Evolutionary conservation across 2,888 invertebrate genomes (phyloP).

Genomic region (Stenichneumon culpator): DNA sequence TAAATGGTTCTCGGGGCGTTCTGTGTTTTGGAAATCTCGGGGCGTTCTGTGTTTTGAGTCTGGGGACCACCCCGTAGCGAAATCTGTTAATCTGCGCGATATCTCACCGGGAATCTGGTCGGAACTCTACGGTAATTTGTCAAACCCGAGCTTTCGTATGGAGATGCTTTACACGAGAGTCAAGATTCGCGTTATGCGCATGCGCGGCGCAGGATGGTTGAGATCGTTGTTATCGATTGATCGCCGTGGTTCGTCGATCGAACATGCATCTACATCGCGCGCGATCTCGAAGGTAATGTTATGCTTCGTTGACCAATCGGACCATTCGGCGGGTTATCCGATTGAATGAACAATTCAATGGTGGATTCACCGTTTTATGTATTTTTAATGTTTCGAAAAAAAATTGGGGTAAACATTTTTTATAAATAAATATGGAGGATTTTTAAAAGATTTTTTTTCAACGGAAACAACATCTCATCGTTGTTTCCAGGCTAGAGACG

Average conservation of each 20-base stretch:
- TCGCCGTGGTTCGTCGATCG: conserved; percentile 23
- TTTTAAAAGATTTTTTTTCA: too few species aligned
- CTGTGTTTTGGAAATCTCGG: too few species aligned
- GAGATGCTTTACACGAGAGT: too few species aligned
- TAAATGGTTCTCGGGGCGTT: conserved; percentile 22
- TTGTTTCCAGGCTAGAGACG: conserved; percentile 8
- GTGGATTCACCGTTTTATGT: too few species aligned
- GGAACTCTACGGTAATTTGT: conserved; percentile 76
- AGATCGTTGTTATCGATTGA: conserved; percentile 38
- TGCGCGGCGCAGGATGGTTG: not conserved
- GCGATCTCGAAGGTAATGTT: not conserved
- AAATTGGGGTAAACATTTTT: too few species aligned
- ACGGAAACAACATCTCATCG: not conserved
- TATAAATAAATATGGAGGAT: too few species aligned
- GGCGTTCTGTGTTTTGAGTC: conserved; percentile 69
- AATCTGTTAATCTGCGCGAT: conserved; percentile 65
- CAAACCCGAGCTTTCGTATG: conserved; percentile 67
- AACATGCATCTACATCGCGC: not conserved
- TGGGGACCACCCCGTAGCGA: conserved; percentile 74
- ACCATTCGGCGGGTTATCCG: too few species aligned
- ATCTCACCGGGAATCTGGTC: conserved; percentile 72
- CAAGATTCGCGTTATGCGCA: not conserved
- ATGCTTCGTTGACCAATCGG: too few species aligned
- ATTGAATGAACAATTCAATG: too few species aligned
- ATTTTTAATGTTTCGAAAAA: too few species aligned